Base-by-base conservation (phyloP, 2,797 vertebrate genomes). In the Acrossocheilus wenchowensis region DNA sequence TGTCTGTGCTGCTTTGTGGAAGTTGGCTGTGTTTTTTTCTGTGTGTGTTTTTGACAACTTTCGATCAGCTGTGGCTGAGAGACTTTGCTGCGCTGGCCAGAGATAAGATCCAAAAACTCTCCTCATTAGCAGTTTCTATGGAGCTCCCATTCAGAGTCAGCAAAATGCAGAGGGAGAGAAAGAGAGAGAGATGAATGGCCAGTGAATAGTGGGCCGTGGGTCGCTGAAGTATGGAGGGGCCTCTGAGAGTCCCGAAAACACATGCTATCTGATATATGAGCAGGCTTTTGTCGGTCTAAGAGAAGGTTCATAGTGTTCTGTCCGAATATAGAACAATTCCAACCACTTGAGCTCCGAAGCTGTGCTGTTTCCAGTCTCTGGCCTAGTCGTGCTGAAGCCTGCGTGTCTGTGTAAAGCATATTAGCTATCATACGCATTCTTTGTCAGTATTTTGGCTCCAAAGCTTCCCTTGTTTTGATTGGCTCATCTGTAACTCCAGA, bases 101-200 rank as follows among this genome's bases (percentile, higher is more conserved):
- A 88, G 90, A 91, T 89, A 88, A 91, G 86, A 88, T 89, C 87
- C 89, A 89, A 90, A 90, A 91, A 83, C 85, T 66, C 81, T 88
- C 84, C 77, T 88, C 89, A 90, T 91, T 90, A 90, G 89, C 91
- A 90, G 89, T 92, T 92, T 92, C 89, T 90, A 91, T 90, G 92
- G 88, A 91, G 89, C 89, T 83, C 30, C 79, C 73, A 84, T 86
- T 89, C 86, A 88, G 81, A 89, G 90, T 91, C 90, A 89, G 91
- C 90, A 90, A 90, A 88, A 88, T 74, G 83, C 69, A 50, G 39
- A 66, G 78, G 36, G 75, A 62, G 85, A 81, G 72, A 89, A 72
- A 78, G 34, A 86, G 81, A 77, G 81, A 74, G 34, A 66, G 75
- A 80, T 72, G 64, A 87, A 78, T 78, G 68, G 69, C 71, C 17